Evolutionary conservation across 2,888 invertebrate species (phyloP), one percentile per base, ranked within the genome.

Genomic region (Pterostichus niger): DNA sequence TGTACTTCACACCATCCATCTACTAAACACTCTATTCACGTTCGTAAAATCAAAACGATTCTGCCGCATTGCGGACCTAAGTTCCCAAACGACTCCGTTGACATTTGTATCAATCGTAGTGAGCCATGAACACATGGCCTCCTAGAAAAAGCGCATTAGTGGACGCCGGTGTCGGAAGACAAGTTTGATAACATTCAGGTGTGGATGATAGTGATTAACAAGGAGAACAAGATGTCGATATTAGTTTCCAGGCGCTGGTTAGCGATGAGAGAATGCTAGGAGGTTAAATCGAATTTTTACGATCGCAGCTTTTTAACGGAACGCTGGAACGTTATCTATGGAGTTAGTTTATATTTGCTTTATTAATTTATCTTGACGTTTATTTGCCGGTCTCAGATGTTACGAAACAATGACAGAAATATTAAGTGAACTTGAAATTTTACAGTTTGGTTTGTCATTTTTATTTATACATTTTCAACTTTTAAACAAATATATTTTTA

Each of bases 41-140:
- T 40, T 6, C 2, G 40, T 11, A 49, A 49, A 49, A 49, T 49
- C 49, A 9, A 4, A 49, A 44, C 44, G 11, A 13, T 46, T 11
- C 33, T 77, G 80, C 13, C 80, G 80, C 80, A 80, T 68, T 80
- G 80, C 80, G 68, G 64, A 7, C 79, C 61, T 24, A 61, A 77
- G 24, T 33, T 13, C 17, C n/a, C 15, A 73, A 81, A 73, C 73
- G 68, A 59, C 81, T 64, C 44, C 40, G 81, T 31, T 81, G 81
- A 81, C 81, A 81, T 81, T 81, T 81, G 56, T 73, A 81, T 81
- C 81, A 81, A 81, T 73, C 56, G 61, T 73, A 81, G 81, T 56
- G 71, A 73, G 81, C 73, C 81, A 54, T 73, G 73, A 78, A 59
- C 81, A 81, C 81, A 81, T 81, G 81, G 81, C 81, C 73, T 54